Conservation (phyloP, 2,888 invertebrate species). For the Pecten maximus region DNA sequence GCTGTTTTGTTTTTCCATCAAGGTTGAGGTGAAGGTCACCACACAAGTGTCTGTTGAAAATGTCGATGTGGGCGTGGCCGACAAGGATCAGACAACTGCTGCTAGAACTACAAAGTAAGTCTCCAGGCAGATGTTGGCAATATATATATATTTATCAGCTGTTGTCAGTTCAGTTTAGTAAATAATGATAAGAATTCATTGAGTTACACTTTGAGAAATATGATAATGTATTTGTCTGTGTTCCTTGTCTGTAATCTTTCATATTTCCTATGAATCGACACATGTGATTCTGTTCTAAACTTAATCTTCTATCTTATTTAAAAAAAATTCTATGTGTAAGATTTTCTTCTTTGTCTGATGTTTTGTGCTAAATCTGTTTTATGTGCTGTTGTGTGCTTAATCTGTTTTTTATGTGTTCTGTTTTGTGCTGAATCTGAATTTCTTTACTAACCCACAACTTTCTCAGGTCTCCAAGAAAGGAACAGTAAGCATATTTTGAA, state of each 20-base stretch:
- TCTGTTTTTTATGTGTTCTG: background rate
- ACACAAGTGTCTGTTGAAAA: constrained; percentile 85
- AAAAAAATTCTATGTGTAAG: background rate
- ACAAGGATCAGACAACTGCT: constrained; percentile 93
- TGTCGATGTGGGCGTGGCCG: constrained; percentile 93
- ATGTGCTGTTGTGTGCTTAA: background rate
- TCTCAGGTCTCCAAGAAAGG: background rate
- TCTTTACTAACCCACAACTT: background rate
- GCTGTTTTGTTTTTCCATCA: background rate
- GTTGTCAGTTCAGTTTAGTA: background rate
- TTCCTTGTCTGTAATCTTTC: background rate
- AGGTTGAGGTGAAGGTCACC: constrained; percentile 82
- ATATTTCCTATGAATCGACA: too few species aligned
- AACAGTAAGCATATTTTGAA: background rate
- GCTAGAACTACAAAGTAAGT: constrained; percentile 88
- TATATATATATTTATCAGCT: too few species aligned
- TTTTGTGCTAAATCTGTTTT: background rate
- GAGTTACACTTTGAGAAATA: background rate
- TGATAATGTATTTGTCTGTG: background rate
- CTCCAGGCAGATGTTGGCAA: background rate
- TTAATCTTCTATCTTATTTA: background rate
- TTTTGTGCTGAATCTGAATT: background rate
- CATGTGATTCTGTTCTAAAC: too few species aligned
- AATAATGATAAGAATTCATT: background rate
- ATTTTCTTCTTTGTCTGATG: background rate